Base-by-base conservation (phyloP, 1,140 invertebrate species). In the Drosophila lacertosa region DNA sequence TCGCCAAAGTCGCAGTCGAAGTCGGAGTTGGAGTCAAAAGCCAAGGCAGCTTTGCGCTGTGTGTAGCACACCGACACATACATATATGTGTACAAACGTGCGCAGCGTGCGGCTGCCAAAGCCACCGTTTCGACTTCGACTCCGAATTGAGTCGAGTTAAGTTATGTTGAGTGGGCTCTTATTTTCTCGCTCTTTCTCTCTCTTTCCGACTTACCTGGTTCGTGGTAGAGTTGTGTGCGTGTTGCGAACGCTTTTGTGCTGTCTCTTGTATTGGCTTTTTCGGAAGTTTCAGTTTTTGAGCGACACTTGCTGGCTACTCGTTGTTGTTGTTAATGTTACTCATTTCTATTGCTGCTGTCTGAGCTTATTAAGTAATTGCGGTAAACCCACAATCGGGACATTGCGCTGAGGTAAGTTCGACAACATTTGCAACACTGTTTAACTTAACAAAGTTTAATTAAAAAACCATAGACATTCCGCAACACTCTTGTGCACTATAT, bases 11-110 rank as follows among this genome's bases (percentile, higher is more conserved):
- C 20, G 6, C 2, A 20, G 16, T 37, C 13, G 13, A 24, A 53
- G 37, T 63, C 37, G 26, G 5, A 54, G 26, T 53, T 15, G 45
- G 13, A 45, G 9, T 53, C 58, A 69, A 45, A 58, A 67, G 64
- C 64, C 58, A 54, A 69, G 42, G 33, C 57, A 62, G 42, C 59
- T 69, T 68, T 63, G 58, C 39, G 48, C 47, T 47, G 35, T 44
- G 10, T 57, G 45, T 48, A 39, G 26, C 22, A 48, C 24, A 32
- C 54, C 22, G 29, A 26, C 26, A 32, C 54, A 32, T 39, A 26
- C 26, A 50, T 40, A 13, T 2, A 29, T 22, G 20, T 18, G 22
- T 53, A 47, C 2, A 47, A 22, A 42, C 16, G 16, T 42, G 40
- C 18, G 18, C 40, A 42, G 26, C 4, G 37, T n/a, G 6, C 35